Conservation (phyloP, 2,797 vertebrate genomes). For the Gila robusta region DNA sequence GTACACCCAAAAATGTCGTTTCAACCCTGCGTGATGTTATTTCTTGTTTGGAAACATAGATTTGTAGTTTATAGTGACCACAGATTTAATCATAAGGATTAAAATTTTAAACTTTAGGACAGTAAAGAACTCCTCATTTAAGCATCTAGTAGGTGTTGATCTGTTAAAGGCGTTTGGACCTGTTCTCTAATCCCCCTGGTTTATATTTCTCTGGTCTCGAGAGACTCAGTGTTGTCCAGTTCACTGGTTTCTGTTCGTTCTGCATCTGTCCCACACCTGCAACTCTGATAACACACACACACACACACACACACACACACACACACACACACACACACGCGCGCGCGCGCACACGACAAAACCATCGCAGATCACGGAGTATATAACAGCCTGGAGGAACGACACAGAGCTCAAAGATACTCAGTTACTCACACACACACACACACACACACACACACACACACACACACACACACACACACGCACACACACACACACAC, state of each 20-base stretch:
- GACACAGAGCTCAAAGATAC: too few species aligned
- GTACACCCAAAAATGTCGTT: neutral
- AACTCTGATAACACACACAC: neutral
- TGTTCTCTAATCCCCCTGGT: constrained; percentile 46
- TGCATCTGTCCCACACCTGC: constrained; percentile 27
- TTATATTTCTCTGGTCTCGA: constrained; percentile 24
- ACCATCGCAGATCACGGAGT: too few species aligned
- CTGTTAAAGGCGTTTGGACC: constrained; percentile 38
- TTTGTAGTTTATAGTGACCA: neutral
- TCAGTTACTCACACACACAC: too few species aligned
- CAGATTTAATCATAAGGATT: too few species aligned
- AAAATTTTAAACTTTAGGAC: neutral
- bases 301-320: neutral
- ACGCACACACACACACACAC: rapidly evolving
- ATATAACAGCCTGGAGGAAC: too few species aligned
- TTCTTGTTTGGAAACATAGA: neutral
- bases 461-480: too few species aligned
- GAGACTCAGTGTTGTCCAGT: neutral
- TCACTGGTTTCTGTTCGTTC: neutral
- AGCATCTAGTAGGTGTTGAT: constrained; percentile 11
- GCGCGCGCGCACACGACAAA: too few species aligned
- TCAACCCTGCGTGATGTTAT: neutral
- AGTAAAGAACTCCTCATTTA: too few species aligned
- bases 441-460: too few species aligned
- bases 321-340: too few species aligned